Evolutionary conservation across 2,888 invertebrate species (phyloP), one percentile per base, ranked within the genome.

Genomic region (Brenthis hecate): DNA sequence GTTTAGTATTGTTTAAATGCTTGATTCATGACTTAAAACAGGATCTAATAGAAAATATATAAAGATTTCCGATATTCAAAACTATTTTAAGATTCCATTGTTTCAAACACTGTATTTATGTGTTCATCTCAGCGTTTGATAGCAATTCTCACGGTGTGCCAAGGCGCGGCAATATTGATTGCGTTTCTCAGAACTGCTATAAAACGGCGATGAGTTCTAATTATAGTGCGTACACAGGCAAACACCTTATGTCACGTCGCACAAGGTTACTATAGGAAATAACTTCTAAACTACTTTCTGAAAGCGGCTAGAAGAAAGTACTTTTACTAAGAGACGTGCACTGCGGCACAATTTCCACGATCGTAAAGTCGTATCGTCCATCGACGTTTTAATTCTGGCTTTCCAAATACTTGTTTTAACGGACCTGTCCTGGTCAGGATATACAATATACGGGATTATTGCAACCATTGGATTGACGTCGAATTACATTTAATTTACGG

Each of bases 231-330:
- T 77, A 78, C 77, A 77, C 81, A 81, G 80, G 78, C 82, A 71
- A 82, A 77, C 79, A 77, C 81, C 88, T 91, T 91, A 90, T 91
- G 89, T 90, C 89, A 92, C 86, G 79, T 80, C 81, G 82, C 81
- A 87, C 88, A 89, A 89, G 88, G 88, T 88, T 90, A 87, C 84
- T 83, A 80, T 82, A 85, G 88, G 85, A 90, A 89, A 87, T 87
- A 85, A 80, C 84, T 85, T 86, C 84, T 82, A 85, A 86, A 84
- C 90, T 79, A 85, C 88, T 91, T 91, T 92, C 89, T 85, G 90
- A 91, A 91, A 91, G 89, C 89, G 89, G 89, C 85, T 83, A 79
- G 88, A 92, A 91, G 92, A 92, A 92, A 92, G 91, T 91, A 90
- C 91, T 92, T 92, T 92, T 92, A 91, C 91, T 91, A 80, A 83